phyloP scores from a whole-genome alignment of 1,140 invertebrate genomes.

The Grapholita molesta region DNA sequence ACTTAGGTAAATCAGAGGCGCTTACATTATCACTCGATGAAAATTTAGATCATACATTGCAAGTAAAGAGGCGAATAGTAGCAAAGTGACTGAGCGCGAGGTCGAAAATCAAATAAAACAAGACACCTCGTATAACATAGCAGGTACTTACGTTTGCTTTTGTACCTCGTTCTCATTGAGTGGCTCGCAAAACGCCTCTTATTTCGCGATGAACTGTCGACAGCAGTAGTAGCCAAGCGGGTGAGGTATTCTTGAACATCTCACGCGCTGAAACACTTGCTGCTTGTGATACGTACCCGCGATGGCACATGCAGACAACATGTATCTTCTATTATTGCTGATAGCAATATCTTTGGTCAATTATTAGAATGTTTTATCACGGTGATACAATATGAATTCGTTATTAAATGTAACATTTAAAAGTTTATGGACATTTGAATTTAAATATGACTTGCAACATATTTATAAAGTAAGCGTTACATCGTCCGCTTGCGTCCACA shows the following conservation, averaged over 20 bases:
- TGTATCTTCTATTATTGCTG: conserved; percentile 64
- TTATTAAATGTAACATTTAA: conserved; percentile 53
- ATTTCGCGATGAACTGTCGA: not conserved
- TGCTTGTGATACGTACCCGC: not conserved
- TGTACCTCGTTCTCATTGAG: not conserved
- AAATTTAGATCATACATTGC: not conserved
- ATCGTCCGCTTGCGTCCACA: not conserved
- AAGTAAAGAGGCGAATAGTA: not conserved
- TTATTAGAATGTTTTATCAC: conserved; percentile 70
- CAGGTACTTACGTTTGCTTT: not conserved
- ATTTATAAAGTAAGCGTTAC: not conserved
- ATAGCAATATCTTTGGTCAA: conserved; percentile 76
- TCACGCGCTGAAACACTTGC: no score
- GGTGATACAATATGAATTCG: conserved; percentile 57
- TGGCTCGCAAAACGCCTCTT: not conserved
- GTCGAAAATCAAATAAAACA: not conserved
- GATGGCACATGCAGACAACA: not conserved
- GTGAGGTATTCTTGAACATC: no score
- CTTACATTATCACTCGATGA: not conserved
- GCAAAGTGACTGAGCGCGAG: no score
- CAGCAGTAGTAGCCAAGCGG: no score
- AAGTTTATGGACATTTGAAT: conserved; percentile 55
- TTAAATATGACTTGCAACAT: not conserved
- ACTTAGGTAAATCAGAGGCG: not conserved
- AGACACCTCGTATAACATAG: not conserved